These are phyloP conservation scores for Halictus rubicundus DNA, from an alignment of 1,140 invertebrate species.

Conservation along the genomic window DNA sequence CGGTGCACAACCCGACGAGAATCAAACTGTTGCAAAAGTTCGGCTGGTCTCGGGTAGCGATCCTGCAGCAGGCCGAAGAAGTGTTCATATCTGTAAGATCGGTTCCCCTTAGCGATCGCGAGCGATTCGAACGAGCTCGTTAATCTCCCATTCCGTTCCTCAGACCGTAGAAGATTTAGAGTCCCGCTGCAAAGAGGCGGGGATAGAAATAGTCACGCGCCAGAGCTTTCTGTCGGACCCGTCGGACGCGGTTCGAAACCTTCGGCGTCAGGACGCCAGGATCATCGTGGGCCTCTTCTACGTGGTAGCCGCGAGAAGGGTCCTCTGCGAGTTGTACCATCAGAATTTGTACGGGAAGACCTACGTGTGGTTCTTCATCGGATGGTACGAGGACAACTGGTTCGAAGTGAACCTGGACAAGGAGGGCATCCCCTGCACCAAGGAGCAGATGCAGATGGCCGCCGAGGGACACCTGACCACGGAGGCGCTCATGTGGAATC, in stretches of 20 bases:
- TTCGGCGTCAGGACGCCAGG: constrained; percentile 95
- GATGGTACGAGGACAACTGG: constrained; percentile 99
- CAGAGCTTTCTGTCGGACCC: constrained; percentile 99
- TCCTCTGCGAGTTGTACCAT: constrained; percentile 98
- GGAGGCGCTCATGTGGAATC: constrained; percentile 99
- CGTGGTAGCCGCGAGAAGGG: constrained; percentile 95
- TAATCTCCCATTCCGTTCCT: neutral
- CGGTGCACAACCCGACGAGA: constrained; percentile 98
- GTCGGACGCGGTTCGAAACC: constrained; percentile 96
- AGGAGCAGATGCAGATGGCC: constrained; percentile 94
- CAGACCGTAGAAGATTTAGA: constrained; percentile 99
- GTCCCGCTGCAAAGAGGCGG: constrained; percentile 94
- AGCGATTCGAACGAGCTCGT: no score
- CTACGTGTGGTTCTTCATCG: constrained; percentile 99
- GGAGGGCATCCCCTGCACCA: constrained; percentile 95
- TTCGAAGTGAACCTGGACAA: constrained; percentile 94
- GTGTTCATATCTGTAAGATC: constrained; percentile 96
- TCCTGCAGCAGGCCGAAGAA: constrained; percentile 99
- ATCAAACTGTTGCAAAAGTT: constrained; percentile 98
- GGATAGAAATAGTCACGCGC: constrained; percentile 96
- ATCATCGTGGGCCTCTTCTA: constrained; percentile 99
- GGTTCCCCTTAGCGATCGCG: neutral
- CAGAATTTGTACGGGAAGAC: constrained; percentile 96
- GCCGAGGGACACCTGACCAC: constrained; percentile 99
- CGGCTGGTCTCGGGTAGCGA: constrained; percentile 97